A percentile compares a stretch with the other conserved stretches of the same genome.
Evolutionary conservation across 2,113 vertebrate genomes (phyloP).

Genomic region (Sorex araneus): DNA sequence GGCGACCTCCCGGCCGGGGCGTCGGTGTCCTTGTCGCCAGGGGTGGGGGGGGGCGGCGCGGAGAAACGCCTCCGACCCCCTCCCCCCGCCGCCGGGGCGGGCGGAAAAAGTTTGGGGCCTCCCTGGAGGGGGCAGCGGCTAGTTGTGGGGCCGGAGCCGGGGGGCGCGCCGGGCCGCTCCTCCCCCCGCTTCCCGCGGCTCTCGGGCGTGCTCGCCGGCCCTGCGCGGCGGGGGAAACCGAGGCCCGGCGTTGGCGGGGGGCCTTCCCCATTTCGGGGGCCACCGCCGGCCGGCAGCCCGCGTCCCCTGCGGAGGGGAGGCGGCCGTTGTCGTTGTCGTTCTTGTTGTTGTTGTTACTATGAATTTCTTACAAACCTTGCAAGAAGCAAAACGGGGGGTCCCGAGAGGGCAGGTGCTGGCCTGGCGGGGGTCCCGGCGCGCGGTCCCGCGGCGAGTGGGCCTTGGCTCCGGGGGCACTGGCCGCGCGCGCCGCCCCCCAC

Average conservation of each 20-base stretch:
- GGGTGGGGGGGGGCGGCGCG: too few species aligned
- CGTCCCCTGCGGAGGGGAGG: too few species aligned
- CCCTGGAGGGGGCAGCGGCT: not conserved
- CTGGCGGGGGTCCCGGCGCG: not conserved
- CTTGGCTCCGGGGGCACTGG: not conserved
- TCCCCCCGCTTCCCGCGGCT: not conserved
- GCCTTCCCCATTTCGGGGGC: too few species aligned
- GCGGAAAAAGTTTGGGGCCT: slow-evolving; percentile 43
- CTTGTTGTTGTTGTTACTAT: too few species aligned
- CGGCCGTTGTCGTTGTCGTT: too few species aligned
- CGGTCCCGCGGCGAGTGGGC: not conserved
- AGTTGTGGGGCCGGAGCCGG: too few species aligned
- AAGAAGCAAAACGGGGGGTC: not conserved
- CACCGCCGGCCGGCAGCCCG: too few species aligned
- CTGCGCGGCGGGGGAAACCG: not conserved
- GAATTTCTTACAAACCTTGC: too few species aligned
- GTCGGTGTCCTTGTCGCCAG: slow-evolving; percentile 49
- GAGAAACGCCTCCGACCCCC: too few species aligned
- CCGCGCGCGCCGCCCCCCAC: not conserved
- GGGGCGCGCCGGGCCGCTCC: not conserved
- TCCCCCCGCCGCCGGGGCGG: too few species aligned
- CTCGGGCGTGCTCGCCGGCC: not conserved
- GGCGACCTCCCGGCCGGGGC: not conserved
- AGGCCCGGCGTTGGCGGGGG: slow-evolving; percentile 20
- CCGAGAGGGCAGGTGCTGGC: not conserved